Base-by-base conservation (phyloP, 2,888 invertebrate species). In the Baronia brevicornis region DNA sequence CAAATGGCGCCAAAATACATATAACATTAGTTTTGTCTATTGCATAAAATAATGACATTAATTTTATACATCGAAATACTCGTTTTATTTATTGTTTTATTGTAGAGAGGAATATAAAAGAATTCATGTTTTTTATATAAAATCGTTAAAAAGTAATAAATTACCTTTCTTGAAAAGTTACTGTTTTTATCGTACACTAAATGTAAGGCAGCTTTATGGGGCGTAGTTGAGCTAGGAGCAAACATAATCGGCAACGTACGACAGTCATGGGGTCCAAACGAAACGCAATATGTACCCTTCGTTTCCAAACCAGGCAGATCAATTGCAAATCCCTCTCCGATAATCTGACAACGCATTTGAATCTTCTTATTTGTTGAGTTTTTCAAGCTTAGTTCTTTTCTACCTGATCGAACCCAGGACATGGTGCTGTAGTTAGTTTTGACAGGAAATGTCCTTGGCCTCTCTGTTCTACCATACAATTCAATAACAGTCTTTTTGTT, bases 381-480 rank as follows among this genome's bases (percentile, higher is more conserved):
- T 43, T 79, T 79, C 31, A 84, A 38, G 30, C 74, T 80, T 1
- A 84, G 50, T 28, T 82, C 79, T 32, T 77, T 82, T 4, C 74
- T 47, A 1, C 72, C 80, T 0, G 62, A 32, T 1, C 71, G 57
- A 2, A 80, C 70, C 73, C 77, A 84, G 0, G 79, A 75, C 41
- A 84, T 49, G 1, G 51, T 50, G 18, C 48, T 58, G 40, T 61
- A 51, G 36, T 68, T 82, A 0, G 77, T 78, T 39, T 79, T 78
- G 10, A 84, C 68, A 0, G 82, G 82, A 38, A 82, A 84, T 0
- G 45, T 33, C 43, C 63, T 72, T 0, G 64, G 60, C 18, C 54
- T 62, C 0, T 73, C 71, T 1, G 47, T 30, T 1, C 77, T 77
- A 3, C 71, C 71, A 10, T 39, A 36, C 4, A 82, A 51, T 22